Evolutionary conservation across 2,113 vertebrate genomes (phyloP), one percentile per base, ranked within the genome.

Genomic region (Chitala chitala): DNA sequence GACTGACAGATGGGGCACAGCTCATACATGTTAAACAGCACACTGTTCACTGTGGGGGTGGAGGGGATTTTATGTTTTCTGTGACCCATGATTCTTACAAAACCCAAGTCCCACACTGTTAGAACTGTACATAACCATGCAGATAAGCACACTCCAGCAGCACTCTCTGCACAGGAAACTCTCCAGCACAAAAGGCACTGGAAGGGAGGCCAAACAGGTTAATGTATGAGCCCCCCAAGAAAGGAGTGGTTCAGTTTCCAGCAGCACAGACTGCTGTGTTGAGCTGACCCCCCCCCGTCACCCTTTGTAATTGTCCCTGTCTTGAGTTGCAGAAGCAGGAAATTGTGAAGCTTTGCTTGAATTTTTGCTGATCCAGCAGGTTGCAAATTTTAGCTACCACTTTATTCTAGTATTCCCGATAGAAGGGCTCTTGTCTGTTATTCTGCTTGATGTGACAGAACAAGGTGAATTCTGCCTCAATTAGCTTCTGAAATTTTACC

Each of bases 121-220:
- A 46, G 44, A 46, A 12, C 5, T 6, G 44, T 46, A n/a, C n/a
- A n/a, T n/a, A n/a, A n/a, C n/a, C n/a, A n/a, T n/a, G n/a, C n/a
- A n/a, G n/a, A n/a, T n/a, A n/a, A n/a, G n/a, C n/a, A n/a, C n/a
- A n/a, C n/a, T n/a, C n/a, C n/a, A n/a, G n/a, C n/a, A n/a, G n/a
- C n/a, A n/a, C n/a, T n/a, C n/a, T n/a, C n/a, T n/a, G n/a, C n/a
- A n/a, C n/a, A n/a, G n/a, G n/a, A n/a, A n/a, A n/a, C n/a, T n/a
- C n/a, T n/a, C n/a, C 76, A 65, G 44, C 64, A 78, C 38, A 81
- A 38, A 51, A 75, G 50, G 77, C 66, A 75, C 70, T n/a, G 79
- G 75, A 69, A 55, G 51, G 74, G 73, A 82, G 9, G 63, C 31
- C 42, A 84, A 71, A 81, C 77, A 84, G 80, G 81, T 85, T 81